Evolutionary conservation across 2,888 invertebrate species (phyloP), one percentile per base, ranked within the genome.

Genomic region (Andrena bucephala): DNA sequence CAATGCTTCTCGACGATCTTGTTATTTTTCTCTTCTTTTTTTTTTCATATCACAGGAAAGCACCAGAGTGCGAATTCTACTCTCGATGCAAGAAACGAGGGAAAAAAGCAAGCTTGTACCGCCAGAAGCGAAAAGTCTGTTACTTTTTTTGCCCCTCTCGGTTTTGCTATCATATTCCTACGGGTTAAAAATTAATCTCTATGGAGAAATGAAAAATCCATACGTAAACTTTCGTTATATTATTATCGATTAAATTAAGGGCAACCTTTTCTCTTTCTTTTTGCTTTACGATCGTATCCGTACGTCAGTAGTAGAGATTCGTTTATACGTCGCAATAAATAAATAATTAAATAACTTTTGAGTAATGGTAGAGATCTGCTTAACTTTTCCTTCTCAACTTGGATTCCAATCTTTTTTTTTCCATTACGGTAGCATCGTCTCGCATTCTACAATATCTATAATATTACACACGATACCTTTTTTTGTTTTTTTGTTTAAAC

Each of bases 281-380:
- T 70, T 89, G 42, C 87, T 71, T 89, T 87, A 89, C 83, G 86
- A 89, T 87, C 87, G 86, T 89, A 89, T 89, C 83, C 87, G 84
- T 89, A 90, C 85, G 89, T 85, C 89, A 88, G 78, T 81, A 85
- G 76, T 83, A 91, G 93, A 93, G 93, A 94, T 93, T 93, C 90
- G 87, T 90, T 90, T 90, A 93, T 91, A 91, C 90, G 89, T 91
- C 90, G 90, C 89, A 93, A 93, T 93, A 94, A 94, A 94, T 94
- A 94, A 94, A 94, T 93, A 93, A 93, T 93, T 93, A 93, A 94
- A 93, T 94, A 93, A 91, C 87, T 91, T 87, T 84, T 88, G 89
- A 91, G 89, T 91, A 88, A 91, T 89, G 91, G 89, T 90, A 90
- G 90, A 92, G 90, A 92, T 92, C 90, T 87, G 77, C 87, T 89